Evolutionary conservation across 2,113 vertebrate species (phyloP), one percentile per base, ranked within the genome.

Genomic region (Sterrhoptilus dennistouni): DNA sequence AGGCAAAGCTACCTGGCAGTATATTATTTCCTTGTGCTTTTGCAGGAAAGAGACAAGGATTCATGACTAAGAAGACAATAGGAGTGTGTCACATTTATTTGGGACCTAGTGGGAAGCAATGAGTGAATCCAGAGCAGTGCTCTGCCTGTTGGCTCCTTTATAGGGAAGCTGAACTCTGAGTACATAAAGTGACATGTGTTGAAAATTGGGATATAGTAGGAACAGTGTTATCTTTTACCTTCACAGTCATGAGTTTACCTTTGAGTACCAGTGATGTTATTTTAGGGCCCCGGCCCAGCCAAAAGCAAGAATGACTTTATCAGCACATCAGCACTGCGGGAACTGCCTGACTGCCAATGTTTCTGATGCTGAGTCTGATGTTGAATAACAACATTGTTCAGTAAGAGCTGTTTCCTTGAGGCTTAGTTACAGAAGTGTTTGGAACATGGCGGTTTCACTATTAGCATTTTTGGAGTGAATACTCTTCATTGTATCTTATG

Each of bases 381-480:
- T 1, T 85, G 75, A 93, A 95, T 82, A 87, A 82, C 53, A 91
- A 33, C 38, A 68, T 68, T 90, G 49, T 72, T 95, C 91, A 68
- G 75, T 44, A 85, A 52, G 53, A 92, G 44, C 56, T 89, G 28
- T 75, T 95, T 91, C 61, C 56, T 87, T 53, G 57, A 80, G 63
- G 57, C 33, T 90, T 74, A 72, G 38, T 82, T 89, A 59, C 49
- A 71, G 63, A 86, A 78, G n/a, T 89, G 65, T 79, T 75, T 68
- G 81, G 66, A 65, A 89, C 52, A 56, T 16, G 49, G 49, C 84
- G 65, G 24, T 84, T 95, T 87, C 59, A 52, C 38, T 86, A 4
- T 40, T 94, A 91, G 52, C 44, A 69, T 70, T 91, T 87, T 72
- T 86, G 50, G 53, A 87, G 60, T 91, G 87, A 96, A 91, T 84